Evolutionary conservation across 2,797 vertebrate genomes (phyloP).

Genomic region (Pangasius macronema): DNA sequence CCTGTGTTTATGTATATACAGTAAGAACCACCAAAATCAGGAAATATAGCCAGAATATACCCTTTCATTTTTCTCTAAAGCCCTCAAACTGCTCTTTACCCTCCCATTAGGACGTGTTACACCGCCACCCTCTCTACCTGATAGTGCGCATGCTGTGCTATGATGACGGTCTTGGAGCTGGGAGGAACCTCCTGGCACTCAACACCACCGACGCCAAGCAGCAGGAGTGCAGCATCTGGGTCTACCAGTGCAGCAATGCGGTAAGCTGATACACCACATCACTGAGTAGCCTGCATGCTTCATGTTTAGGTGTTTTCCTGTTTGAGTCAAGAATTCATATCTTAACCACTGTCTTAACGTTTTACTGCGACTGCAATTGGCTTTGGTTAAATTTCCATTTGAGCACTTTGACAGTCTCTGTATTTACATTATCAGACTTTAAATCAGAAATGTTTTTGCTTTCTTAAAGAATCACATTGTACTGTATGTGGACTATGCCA

Average conservation of each 20-base stretch:
- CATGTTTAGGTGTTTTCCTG: not conserved
- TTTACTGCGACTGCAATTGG: not conserved
- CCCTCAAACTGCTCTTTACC: not conserved
- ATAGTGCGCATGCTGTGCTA: conserved; percentile 96
- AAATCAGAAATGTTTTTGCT: not conserved
- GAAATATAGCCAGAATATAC: too few species aligned
- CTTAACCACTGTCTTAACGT: not conserved
- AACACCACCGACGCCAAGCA: conserved; percentile 88
- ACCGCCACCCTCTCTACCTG: conserved; percentile 91
- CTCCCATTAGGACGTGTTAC: conserved; percentile 84
- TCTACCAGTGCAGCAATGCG: conserved; percentile 93
- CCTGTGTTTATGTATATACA: not conserved
- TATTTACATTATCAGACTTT: not conserved
- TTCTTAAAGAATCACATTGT: not conserved
- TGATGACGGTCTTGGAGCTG: conserved; percentile 91
- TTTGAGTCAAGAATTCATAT: not conserved
- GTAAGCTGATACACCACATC: conserved; percentile 71
- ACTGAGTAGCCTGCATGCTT: not conserved
- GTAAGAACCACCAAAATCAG: too few species aligned
- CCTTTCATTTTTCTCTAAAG: not conserved
- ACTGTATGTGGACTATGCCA: not conserved
- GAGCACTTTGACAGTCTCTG: not conserved
- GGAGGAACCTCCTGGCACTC: conserved; percentile 90
- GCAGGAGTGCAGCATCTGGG: conserved; percentile 90
- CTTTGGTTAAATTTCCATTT: not conserved